These are phyloP conservation scores for Erethizon dorsatum DNA, from an alignment of 2,797 vertebrate genomes.

Conservation along the genomic window DNA sequence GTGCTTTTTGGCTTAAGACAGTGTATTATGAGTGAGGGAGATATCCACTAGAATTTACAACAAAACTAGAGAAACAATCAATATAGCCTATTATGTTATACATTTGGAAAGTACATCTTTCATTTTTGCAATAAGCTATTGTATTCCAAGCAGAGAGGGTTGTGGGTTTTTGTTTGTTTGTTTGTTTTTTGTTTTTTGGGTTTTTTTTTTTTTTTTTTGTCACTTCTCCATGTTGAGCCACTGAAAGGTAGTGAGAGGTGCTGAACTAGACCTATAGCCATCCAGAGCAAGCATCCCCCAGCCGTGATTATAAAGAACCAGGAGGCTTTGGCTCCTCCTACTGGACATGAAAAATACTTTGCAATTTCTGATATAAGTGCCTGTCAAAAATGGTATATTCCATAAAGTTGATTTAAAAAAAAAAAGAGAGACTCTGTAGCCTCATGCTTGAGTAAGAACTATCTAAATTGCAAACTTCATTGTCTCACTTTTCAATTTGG, in stretches of 20 bases:
- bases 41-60: constrained; percentile 61
- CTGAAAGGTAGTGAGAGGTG: background rate
- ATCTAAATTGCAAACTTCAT: background rate
- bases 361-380: background rate
- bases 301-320: background rate
- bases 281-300: background rate
- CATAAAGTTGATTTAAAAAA: background rate
- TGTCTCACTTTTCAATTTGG: background rate
- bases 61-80: constrained; percentile 53
- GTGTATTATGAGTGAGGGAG: background rate
- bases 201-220: background rate
- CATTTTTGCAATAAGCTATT: constrained; percentile 9
- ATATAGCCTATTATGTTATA: background rate
- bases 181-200: background rate
- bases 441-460: background rate
- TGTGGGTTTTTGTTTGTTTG: no score
- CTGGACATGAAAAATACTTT: constrained; percentile 53
- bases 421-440: background rate
- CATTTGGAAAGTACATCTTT: constrained; percentile 6
- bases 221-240: background rate
- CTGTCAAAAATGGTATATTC: constrained; percentile 17
- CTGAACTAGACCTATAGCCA: background rate
- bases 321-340: constrained; percentile 78
- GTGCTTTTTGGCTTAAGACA: constrained; percentile 3
- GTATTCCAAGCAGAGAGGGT: background rate